Evolutionary conservation across 2,888 invertebrate genomes (phyloP), one percentile per base, ranked within the genome.

Genomic region (Oasisia sp.): DNA sequence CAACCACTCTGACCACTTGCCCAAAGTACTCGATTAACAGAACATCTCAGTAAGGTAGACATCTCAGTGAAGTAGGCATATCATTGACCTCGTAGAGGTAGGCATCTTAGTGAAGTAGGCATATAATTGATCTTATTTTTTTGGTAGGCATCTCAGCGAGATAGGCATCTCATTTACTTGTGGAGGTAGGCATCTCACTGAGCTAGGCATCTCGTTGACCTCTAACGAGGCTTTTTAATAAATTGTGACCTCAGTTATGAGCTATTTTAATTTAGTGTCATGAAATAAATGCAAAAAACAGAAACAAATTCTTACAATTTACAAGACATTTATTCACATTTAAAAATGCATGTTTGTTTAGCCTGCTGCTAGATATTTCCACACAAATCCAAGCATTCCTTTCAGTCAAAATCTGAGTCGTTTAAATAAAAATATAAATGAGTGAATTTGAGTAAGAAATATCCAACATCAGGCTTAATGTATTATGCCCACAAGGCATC

Each of bases 251-350:
- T 74, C 74, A 74, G 27, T 58, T 1, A 58, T 27, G 5, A 58
- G 58, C 58, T 58, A n/a, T n/a, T 74, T 19, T 74, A 7, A 27
- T 27, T 74, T 4, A 38, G 38, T 74, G 74, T 74, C n/a, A 74
- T 74, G 74, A 74, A 74, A 74, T 74, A 74, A 74, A 74, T 74
- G 74, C 74, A 74, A 74, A 5, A 74, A 38, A 38, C 38, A 38
- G 74, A 74, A 74, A 74, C 74, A 74, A 74, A 74, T 74, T 19
- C 27, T 74, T 19, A 74, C 74, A 74, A 74, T 74, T 74, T 74
- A 74, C 74, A 74, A 74, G 74, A 74, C 27, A 74, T 74, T 74
- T 74, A 74, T 74, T 74, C 74, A 74, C 74, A 74, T 74, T 74
- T 27, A 74, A 74, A 74, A n/a, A 27, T 74, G 74, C 74, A 0